Percentiles rank a stretch among this genome's conserved stretches.
Evolutionary conservation across 2,797 vertebrate genomes (phyloP).

Genomic region (Dallia pectoralis): DNA sequence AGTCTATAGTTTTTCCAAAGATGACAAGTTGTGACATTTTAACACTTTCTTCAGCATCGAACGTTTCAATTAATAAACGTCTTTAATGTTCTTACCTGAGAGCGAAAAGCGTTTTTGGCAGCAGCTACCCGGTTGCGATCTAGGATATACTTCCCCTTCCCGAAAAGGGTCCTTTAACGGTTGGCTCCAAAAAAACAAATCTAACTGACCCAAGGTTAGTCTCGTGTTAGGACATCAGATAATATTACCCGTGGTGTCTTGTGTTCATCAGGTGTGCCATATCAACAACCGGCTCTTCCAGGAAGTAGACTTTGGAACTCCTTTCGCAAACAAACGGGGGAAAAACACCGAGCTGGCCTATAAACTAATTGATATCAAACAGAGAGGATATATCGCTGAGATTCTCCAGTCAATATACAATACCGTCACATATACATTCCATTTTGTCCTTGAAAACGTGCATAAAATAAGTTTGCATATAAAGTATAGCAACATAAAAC

Average conservation of each 20-base stretch:
- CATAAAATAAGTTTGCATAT: too few relatives aligned
- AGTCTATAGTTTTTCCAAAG: neutral
- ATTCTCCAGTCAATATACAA: neutral
- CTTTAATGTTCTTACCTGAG: neutral
- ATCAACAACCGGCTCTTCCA: neutral
- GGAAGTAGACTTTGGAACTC: slow-evolving; percentile 4
- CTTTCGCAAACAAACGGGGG: slow-evolving; percentile 5
- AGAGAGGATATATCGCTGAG: neutral
- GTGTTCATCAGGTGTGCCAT: slow-evolving; percentile 39
- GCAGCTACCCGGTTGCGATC: neutral
- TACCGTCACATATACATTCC: too few relatives aligned
- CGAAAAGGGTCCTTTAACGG: neutral
- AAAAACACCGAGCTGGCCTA: neutral
- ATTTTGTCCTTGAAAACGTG: too few relatives aligned
- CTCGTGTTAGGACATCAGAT: neutral
- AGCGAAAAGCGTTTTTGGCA: neutral
- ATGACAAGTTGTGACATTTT: neutral
- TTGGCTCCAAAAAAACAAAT: neutral
- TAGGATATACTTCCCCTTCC: neutral
- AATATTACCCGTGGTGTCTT: slow-evolving; percentile 24
- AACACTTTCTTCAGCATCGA: neutral
- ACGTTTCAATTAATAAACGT: neutral
- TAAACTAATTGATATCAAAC: neutral
- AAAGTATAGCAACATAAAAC: too few relatives aligned
- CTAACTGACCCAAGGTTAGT: neutral